Conservation (phyloP, 2,797 vertebrate genomes). For the Erethizon dorsatum region DNA sequence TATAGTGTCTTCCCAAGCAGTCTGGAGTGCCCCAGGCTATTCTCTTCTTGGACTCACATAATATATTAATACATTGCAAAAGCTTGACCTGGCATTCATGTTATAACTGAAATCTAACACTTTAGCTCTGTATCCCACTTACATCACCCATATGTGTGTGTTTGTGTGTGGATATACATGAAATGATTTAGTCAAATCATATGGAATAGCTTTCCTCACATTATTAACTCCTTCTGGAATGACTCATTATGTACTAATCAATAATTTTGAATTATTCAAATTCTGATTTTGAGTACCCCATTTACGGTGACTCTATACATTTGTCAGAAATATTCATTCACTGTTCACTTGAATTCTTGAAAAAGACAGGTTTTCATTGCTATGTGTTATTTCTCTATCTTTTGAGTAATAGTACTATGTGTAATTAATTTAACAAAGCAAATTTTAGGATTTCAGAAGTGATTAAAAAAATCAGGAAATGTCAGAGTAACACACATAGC, state of each 20-base stretch:
- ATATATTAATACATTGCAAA: not conserved
- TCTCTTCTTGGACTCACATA: not conserved
- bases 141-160: not conserved
- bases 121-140: not conserved
- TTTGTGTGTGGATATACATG: not conserved
- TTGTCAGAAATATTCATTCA: not conserved
- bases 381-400: not conserved
- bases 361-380: not conserved
- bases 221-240: not conserved
- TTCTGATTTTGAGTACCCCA: not conserved
- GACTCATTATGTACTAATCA: not conserved
- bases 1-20: not conserved
- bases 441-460: slow-evolving; percentile 46
- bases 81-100: not conserved
- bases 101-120: not conserved
- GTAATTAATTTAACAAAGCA: not conserved
- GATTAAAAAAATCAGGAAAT: not conserved
- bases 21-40: not conserved
- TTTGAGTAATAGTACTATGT: not conserved
- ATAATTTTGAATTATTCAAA: slow-evolving; percentile 22
- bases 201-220: not conserved
- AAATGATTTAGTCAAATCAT: not conserved
- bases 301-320: not conserved
- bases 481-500: slow-evolving; percentile 82
- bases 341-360: not conserved